Conservation (phyloP, 2,113 vertebrate genomes). For the Cichladusa arquata region DNA sequence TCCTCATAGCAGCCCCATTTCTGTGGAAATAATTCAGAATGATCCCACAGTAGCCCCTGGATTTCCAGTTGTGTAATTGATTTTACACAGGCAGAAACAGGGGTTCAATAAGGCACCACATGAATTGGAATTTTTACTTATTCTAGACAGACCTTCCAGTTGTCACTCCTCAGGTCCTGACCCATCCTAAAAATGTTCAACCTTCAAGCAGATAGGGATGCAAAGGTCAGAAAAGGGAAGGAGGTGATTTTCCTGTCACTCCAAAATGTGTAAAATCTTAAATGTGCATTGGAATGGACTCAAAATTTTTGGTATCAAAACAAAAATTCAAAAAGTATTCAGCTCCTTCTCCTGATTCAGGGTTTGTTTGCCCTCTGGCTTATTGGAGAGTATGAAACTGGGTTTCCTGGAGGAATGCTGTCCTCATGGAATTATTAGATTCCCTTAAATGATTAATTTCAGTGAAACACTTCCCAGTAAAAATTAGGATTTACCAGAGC, state of each 20-base stretch:
- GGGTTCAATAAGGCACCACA: accelerated
- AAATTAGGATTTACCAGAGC: neutral
- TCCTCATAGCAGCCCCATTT: neutral
- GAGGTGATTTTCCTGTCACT: neutral
- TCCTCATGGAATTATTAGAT: neutral
- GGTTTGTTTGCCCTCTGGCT: neutral
- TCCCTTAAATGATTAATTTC: neutral
- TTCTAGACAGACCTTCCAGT: neutral
- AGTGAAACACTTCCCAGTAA: neutral
- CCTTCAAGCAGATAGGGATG: neutral
- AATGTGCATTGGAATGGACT: neutral
- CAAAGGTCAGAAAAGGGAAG: neutral
- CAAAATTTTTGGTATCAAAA: neutral
- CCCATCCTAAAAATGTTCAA: neutral
- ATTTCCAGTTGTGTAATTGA: neutral
- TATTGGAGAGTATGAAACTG: neutral
- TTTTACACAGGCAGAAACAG: neutral
- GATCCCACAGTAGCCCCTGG: neutral
- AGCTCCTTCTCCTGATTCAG: neutral
- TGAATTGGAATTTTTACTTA: neutral
- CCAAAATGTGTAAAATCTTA: neutral
- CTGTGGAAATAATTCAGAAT: neutral
- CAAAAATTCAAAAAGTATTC: too few species aligned
- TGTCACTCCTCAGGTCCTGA: neutral
- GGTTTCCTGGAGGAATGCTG: neutral